Percentiles rank a stretch among this genome's conserved stretches.
Evolutionary conservation across 35 echinoderm and acorn worm genomes (phyloP).

Genomic region (Lytechinus pictus): DNA sequence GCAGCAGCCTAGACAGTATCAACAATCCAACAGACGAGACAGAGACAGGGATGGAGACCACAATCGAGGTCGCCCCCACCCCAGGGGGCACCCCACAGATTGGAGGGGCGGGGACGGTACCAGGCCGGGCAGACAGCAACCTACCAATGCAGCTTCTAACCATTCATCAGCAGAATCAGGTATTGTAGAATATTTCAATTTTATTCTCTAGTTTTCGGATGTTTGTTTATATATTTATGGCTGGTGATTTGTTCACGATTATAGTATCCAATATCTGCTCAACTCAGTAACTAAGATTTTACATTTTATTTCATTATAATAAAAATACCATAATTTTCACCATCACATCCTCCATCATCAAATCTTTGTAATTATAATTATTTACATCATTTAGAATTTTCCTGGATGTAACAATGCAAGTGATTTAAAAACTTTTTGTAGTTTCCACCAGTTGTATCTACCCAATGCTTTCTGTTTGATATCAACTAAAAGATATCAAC

Average conservation of each 20-base stretch:
- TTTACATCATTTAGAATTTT: too few relatives aligned
- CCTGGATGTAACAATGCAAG: too few relatives aligned
- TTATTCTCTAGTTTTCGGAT: too few relatives aligned
- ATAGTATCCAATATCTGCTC: too few relatives aligned
- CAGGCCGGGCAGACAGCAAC: slow-evolving; percentile 12
- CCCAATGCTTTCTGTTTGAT: background rate
- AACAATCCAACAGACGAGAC: background rate
- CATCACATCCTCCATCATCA: too few relatives aligned
- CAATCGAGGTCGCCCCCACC: background rate
- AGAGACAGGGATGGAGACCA: background rate
- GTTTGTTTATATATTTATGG: too few relatives aligned
- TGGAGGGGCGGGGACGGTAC: background rate
- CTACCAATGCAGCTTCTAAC: background rate
- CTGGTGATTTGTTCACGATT: too few relatives aligned
- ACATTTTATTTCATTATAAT: too few relatives aligned
- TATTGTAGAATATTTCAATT: background rate
- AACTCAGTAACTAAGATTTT: too few relatives aligned
- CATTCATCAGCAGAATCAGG: background rate
- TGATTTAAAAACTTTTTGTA: too few relatives aligned
- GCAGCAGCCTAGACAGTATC: slow-evolving; percentile 29
- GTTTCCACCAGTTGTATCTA: background rate
- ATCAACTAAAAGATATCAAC: background rate
- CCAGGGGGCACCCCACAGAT: background rate
- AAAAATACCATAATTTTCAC: too few relatives aligned
- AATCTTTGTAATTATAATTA: too few relatives aligned